Evolutionary conservation across 2,797 vertebrate species (phyloP).

Genomic region (Vireo griseus): DNA sequence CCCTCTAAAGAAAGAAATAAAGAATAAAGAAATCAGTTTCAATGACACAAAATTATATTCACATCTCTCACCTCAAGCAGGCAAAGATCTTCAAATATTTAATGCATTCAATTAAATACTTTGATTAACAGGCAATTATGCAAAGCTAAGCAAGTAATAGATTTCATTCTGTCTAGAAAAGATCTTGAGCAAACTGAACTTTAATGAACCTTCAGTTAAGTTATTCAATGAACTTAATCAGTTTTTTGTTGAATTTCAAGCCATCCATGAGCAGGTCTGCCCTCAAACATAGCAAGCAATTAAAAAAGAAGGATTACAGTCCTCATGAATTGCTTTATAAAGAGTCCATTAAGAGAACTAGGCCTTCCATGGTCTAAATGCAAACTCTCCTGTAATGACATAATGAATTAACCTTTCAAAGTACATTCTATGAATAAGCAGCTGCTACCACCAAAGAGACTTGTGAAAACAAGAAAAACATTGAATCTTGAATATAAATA

Average conservation of each 20-base stretch:
- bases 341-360: background rate
- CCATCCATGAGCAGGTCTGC: background rate
- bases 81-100: background rate
- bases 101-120: background rate
- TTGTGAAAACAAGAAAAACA: background rate
- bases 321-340: background rate
- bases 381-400: background rate
- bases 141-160: background rate
- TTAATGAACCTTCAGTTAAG: background rate
- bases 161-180: background rate
- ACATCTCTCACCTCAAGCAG: background rate
- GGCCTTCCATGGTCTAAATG: background rate
- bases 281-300: background rate
- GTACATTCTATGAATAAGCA: background rate
- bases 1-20: slow-evolving; percentile 74
- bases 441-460: background rate
- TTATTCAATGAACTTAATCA: background rate
- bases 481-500: background rate
- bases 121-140: background rate
- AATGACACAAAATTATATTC: background rate
- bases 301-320: background rate
- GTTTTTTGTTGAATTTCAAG: background rate
- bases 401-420: background rate
- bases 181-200: background rate
- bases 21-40: background rate